Evolutionary conservation across 2,888 invertebrate species (phyloP), one percentile per base, ranked within the genome.

Genomic region (Yponomeuta cagnagella): DNA sequence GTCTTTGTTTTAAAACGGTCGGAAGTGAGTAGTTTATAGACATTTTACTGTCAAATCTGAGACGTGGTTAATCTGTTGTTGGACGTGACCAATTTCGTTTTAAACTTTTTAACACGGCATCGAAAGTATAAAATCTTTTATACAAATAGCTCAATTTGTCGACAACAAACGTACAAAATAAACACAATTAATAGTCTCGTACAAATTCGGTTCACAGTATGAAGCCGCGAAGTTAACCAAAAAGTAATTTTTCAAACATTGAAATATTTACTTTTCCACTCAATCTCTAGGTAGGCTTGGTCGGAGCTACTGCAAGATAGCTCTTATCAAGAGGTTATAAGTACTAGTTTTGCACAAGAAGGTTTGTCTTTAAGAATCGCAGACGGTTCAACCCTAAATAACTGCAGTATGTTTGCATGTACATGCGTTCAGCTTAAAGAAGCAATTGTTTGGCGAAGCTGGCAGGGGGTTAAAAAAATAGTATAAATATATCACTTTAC

Each of bases 401-500:
- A 58, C 68, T 68, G 30, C 52, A 64, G 70, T 68, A 67, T 72
- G 70, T 71, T 74, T 73, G 70, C 71, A 75, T 72, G 73, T 75
- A 79, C 77, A 76, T 80, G 79, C 78, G 72, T 78, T 48, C 30
- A 85, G 87, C 87, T 88, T 88, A 86, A 78, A 80, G 79, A 76
- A 71, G 73, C 76, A 78, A 82, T 86, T 84, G 84, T 85, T 83
- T 48, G 31, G 70, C 66, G 37, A 77, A 79, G 80, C 77, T 77
- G 75, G 80, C 80, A 81, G 83, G 85, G 89, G 89, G 80, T 79
- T 77, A 80, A 73, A 79, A 83, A 87, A 88, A 88, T 88, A 88
- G 86, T 89, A 89, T 85, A 90, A 90, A 90, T 90, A 90, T 89
- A 90, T 90, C 91, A 87, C 84, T 88, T 89, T 88, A 86, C 89